Conservation (phyloP, 2,888 invertebrate species). For the Arrhopalites spinosus region DNA sequence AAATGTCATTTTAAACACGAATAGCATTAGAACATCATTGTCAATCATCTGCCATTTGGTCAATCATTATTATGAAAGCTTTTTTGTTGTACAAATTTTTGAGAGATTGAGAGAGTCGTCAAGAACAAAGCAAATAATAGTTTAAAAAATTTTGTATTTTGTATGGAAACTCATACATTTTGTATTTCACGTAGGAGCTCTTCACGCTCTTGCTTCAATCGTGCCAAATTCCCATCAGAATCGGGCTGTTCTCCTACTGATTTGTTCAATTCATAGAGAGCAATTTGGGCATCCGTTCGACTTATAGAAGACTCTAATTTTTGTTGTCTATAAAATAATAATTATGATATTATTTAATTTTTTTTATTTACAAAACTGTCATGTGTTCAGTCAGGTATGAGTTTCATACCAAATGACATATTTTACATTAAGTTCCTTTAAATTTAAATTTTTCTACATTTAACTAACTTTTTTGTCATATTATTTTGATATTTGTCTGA, state of each 20-base stretch:
- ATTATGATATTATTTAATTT: no score
- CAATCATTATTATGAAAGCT: background rate
- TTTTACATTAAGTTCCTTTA: no score
- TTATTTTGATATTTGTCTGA: no score
- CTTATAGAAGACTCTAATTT: constrained; percentile 40
- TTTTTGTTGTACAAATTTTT: background rate
- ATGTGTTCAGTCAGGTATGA: no score
- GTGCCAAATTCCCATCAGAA: background rate
- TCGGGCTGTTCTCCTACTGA: background rate
- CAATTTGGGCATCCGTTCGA: constrained; percentile 48
- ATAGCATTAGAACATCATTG: background rate
- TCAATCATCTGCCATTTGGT: background rate
- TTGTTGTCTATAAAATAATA: no score
- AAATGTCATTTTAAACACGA: no score
- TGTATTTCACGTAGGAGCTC: constrained; percentile 36
- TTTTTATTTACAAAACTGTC: no score
- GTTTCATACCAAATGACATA: no score
- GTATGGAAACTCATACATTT: constrained; percentile 49
- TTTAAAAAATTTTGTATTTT: background rate
- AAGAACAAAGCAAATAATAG: background rate
- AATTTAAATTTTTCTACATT: no score
- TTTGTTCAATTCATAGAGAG: constrained; percentile 31
- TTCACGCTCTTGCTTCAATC: constrained; percentile 38
- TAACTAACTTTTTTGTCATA: no score
- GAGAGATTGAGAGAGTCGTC: background rate